A percentile compares a stretch with the other conserved stretches of the same genome.
Evolutionary conservation across 1,140 invertebrate genomes (phyloP).

Genomic region (Lasaia peninsularis): DNA sequence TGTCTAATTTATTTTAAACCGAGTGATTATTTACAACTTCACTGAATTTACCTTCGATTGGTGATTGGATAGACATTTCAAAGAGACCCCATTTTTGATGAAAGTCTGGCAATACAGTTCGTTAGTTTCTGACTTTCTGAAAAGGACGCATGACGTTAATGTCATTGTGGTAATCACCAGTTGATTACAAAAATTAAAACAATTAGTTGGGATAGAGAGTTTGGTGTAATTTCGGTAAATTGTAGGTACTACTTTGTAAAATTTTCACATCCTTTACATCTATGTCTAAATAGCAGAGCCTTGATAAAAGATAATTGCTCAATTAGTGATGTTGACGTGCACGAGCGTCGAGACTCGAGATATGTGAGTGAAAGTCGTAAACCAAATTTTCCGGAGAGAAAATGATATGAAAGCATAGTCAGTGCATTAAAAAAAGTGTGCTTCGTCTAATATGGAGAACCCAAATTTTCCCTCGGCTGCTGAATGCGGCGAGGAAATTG

Average conservation of each 20-base stretch:
- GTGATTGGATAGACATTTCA: no score
- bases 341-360: slow-evolving; percentile 32
- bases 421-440: slow-evolving; percentile 27
- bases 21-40: not conserved
- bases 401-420: slow-evolving; percentile 36
- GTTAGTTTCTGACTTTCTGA: slow-evolving; percentile 13
- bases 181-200: slow-evolving; percentile 13
- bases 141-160: slow-evolving; percentile 13
- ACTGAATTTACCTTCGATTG: no score
- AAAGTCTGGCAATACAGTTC: not conserved
- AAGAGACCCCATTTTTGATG: no score
- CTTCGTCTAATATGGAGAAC: slow-evolving; percentile 48
- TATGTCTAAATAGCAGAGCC: slow-evolving; percentile 31
- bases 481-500: slow-evolving; percentile 65
- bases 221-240: not conserved
- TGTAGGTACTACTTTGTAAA: no score
- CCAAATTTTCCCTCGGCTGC: slow-evolving; percentile 51
- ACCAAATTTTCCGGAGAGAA: slow-evolving; percentile 35
- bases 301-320: slow-evolving; percentile 36
- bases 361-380: slow-evolving; percentile 60
- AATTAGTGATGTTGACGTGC: slow-evolving; percentile 57
- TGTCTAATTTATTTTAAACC: no score
- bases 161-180: slow-evolving; percentile 9
- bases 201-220: not conserved
- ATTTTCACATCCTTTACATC: no score